A percentile compares a stretch with the other conserved stretches of the same genome.
Conservation (phyloP, 2,113 vertebrate genomes). For the Accipiter virgatus region DNA sequence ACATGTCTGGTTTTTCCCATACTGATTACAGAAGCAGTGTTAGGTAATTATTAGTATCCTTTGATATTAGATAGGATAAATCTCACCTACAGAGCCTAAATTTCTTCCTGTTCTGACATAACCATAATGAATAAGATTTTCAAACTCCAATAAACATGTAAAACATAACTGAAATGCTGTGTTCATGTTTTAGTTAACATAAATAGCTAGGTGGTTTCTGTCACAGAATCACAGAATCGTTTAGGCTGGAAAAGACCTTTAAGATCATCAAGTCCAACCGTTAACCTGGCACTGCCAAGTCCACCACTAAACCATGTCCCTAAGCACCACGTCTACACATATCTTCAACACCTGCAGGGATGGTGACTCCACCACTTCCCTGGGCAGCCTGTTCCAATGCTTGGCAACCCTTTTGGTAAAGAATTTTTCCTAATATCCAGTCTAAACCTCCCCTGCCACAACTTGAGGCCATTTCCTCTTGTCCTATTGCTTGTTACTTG, state of each 20-base stretch:
- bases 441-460: not conserved
- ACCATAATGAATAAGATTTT: not conserved
- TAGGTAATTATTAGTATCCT: not conserved
- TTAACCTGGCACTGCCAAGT: not conserved
- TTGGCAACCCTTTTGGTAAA: not conserved
- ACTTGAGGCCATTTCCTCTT: not conserved
- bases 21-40: not conserved
- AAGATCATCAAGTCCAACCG: not conserved
- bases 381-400: not conserved
- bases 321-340: rapidly evolving
- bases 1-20: not conserved
- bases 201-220: not conserved
- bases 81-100: not conserved
- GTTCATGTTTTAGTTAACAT: not conserved
- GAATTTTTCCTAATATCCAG: not conserved
- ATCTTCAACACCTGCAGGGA: not conserved
- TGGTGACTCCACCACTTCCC: not conserved
- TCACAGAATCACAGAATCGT: not conserved
- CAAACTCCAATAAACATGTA: not conserved
- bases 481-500: not conserved
- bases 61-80: not conserved
- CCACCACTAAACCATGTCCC: not conserved
- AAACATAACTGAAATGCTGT: not conserved
- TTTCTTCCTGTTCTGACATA: not conserved
- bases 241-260: not conserved